Evolutionary conservation across 2,113 vertebrate species (phyloP).

Genomic region (Anoplopoma fimbria): DNA sequence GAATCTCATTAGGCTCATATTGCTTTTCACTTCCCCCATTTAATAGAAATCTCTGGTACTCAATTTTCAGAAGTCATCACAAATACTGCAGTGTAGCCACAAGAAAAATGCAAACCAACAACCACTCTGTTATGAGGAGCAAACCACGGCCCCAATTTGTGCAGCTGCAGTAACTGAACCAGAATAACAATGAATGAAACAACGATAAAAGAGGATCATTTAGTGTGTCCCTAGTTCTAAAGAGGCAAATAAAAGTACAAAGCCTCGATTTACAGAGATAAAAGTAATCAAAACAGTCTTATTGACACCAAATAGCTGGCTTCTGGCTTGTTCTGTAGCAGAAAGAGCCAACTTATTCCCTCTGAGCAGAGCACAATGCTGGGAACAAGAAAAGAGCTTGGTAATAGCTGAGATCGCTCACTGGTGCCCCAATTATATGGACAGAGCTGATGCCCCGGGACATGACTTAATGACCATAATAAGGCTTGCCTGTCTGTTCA

Average conservation of each 20-base stretch:
- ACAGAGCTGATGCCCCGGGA: conserved; percentile 65
- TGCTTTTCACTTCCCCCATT: conserved; percentile 7
- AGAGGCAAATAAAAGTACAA: conserved; percentile 9
- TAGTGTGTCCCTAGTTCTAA: background rate
- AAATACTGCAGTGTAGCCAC: conserved; percentile 19
- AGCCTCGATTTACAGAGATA: conserved; percentile 36
- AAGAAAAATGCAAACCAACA: conserved; percentile 22
- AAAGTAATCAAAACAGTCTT: conserved; percentile 37
- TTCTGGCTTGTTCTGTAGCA: conserved; percentile 21
- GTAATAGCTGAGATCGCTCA: conserved; percentile 68
- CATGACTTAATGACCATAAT: conserved; percentile 70
- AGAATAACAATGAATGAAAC: background rate
- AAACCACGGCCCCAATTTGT: background rate
- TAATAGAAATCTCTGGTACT: conserved; percentile 9
- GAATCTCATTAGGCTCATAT: conserved; percentile 39
- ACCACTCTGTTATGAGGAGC: background rate
- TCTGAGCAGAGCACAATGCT: conserved; percentile 35
- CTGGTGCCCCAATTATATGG: conserved; percentile 65
- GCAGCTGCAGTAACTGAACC: background rate
- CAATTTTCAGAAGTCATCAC: background rate
- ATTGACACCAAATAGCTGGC: conserved; percentile 21
- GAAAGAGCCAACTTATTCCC: conserved; percentile 33
- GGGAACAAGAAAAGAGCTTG: conserved; percentile 42
- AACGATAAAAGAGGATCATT: conserved; percentile 5
- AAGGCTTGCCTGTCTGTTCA: conserved; percentile 67